A percentile compares a stretch with the other conserved stretches of the same genome.
Conservation (phyloP, 2,888 invertebrate genomes). For the Orthosia cruda region DNA sequence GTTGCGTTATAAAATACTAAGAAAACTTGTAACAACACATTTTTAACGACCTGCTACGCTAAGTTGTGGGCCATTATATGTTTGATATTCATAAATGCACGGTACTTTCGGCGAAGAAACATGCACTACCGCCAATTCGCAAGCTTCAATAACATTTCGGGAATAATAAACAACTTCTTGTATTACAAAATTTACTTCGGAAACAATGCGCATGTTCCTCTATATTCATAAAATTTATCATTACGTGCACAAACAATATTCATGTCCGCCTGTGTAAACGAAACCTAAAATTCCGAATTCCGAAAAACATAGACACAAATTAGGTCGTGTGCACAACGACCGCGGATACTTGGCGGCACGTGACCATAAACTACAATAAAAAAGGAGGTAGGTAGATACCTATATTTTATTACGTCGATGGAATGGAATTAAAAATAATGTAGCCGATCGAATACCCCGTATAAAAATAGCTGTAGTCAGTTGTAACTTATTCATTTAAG, state of each 20-base stretch:
- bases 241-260: slow-evolving; percentile 28
- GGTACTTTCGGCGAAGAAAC: slow-evolving; percentile 14
- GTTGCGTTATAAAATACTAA: slow-evolving; percentile 18
- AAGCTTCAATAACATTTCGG: slow-evolving; percentile 25
- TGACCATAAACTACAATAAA: slow-evolving; percentile 55
- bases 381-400: slow-evolving; percentile 27
- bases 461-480: slow-evolving; percentile 49
- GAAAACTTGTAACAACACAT: slow-evolving; percentile 23
- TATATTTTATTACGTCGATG: slow-evolving; percentile 33
- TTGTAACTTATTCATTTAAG: slow-evolving; percentile 35
- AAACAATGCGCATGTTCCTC: slow-evolving; percentile 31
- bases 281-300: slow-evolving; percentile 51
- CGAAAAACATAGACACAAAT: slow-evolving; percentile 54
- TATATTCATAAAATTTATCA: slow-evolving; percentile 32
- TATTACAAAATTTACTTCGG: slow-evolving; percentile 24
- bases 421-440: slow-evolving; percentile 64
- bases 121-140: slow-evolving; percentile 16
- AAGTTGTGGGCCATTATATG: slow-evolving; percentile 7
- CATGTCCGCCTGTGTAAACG: slow-evolving; percentile 31
- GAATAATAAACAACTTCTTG: slow-evolving; percentile 19
- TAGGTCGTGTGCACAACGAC: slow-evolving; percentile 62
- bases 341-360: slow-evolving; percentile 46
- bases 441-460: slow-evolving; percentile 45
- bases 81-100: slow-evolving; percentile 39
- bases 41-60: slow-evolving; percentile 26